These are phyloP conservation scores for Myripristis jacobus DNA, from an alignment of 2,797 vertebrate genomes.

Conservation along the genomic window DNA sequence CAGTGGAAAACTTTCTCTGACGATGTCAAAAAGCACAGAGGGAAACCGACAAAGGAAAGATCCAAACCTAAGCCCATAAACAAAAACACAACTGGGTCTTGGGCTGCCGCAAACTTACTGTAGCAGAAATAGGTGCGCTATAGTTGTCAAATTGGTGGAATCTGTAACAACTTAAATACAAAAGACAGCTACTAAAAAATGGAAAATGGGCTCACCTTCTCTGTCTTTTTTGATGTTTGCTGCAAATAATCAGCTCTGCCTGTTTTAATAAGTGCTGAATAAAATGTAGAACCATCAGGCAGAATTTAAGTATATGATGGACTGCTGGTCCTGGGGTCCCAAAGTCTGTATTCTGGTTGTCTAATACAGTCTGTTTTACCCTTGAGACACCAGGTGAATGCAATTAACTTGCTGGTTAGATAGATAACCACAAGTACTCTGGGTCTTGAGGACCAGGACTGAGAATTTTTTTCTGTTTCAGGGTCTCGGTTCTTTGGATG, in stretches of 20 bases:
- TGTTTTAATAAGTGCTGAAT: too few relatives aligned
- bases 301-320: too few relatives aligned
- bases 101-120: too few relatives aligned
- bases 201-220: neutral
- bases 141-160: neutral
- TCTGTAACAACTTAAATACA: neutral
- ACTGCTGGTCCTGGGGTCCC: too few relatives aligned
- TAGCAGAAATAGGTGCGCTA: neutral
- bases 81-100: neutral
- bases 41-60: neutral
- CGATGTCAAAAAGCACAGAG: neutral
- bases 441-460: neutral
- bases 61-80: neutral
- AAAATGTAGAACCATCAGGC: too few relatives aligned
- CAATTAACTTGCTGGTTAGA: too few relatives aligned
- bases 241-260: neutral
- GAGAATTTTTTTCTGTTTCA: slow-evolving; percentile 50
- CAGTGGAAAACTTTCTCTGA: neutral
- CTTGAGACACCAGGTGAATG: too few relatives aligned
- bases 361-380: too few relatives aligned
- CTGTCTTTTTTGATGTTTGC: neutral
- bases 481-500: slow-evolving; percentile 95
- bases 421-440: slow-evolving; percentile 6
- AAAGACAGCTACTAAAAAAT: too few relatives aligned
- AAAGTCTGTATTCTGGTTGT: too few relatives aligned